A percentile compares a stretch with the other conserved stretches of the same genome.
Evolutionary conservation across 2,888 invertebrate genomes (phyloP).

Genomic region (Aleiodes testaceus): DNA sequence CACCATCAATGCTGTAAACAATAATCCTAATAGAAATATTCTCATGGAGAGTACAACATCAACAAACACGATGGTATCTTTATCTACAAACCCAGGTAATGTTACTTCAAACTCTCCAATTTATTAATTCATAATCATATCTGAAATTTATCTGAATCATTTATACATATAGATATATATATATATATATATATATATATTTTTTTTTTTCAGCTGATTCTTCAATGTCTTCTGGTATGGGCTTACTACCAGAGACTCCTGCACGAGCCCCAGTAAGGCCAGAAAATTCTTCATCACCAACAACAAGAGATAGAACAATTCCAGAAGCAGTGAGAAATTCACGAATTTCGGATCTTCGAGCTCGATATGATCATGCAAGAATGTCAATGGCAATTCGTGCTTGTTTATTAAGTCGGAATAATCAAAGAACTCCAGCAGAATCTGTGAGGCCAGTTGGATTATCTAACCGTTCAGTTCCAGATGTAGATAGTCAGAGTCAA

Average conservation of each 20-base stretch:
- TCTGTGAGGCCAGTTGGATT: conserved; percentile 15
- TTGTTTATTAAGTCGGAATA: conserved; percentile 46
- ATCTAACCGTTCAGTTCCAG: conserved; percentile 52
- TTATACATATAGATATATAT: no score
- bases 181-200: no score
- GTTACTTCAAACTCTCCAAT: background rate
- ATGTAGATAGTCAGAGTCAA: conserved; percentile 52
- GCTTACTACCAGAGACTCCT: conserved; percentile 18
- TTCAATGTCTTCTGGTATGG: no score
- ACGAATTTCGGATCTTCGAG: conserved; percentile 38
- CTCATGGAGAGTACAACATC: background rate
- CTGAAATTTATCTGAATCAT: no score
- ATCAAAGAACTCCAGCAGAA: conserved; percentile 34
- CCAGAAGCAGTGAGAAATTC: conserved; percentile 39
- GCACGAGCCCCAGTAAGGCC: conserved; percentile 12
- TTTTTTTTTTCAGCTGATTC: no score
- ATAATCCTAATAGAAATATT: background rate
- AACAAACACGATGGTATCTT: background rate
- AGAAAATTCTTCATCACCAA: background rate
- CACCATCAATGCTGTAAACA: background rate
- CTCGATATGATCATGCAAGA: conserved; percentile 44
- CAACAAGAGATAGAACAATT: conserved; percentile 32
- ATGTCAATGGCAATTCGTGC: conserved; percentile 51
- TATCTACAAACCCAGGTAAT: background rate
- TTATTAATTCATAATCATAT: background rate